Evolutionary conservation across 2,113 vertebrate species (phyloP), one percentile per base, ranked within the genome.

Genomic region (Excalfactoria chinensis): DNA sequence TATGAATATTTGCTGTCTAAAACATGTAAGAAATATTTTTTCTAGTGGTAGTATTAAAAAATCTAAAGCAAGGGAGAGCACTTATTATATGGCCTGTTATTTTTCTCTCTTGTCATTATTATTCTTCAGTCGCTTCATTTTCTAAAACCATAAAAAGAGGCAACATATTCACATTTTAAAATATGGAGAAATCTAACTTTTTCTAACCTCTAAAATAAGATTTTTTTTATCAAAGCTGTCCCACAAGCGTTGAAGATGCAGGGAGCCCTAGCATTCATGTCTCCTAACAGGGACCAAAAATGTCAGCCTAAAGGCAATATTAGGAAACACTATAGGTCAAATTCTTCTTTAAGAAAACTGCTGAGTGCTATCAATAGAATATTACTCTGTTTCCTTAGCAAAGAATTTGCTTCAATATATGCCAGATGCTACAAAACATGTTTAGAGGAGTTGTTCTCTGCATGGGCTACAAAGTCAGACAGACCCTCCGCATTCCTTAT

Each of bases 1-100:
- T 86, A 81, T 60, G 88, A 94, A 85, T 35, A 2, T 48, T 66
- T 96, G 62, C 34, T 73, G 68, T 72, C 35, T 14, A 76, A 90
- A 88, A 76, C 6, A 21, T 70, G 10, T 49, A 86, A 92, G 37
- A 83, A 90, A 84, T 89, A 12, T 7, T 88, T 89, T 87, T 86
- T 77, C 63, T n/a, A 88, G 48, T 53, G 13, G n/a, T 67, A 58
- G 11, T 34, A 70, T 84, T 92, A 80, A 70, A 93, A 93, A 88
- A 13, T 53, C 13, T 68, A 32, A 56, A 86, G 19, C 20, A 41
- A 63, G 58, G 67, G 84, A 77, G 68, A 56, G 4, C 11, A 82
- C 37, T 69, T 81, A 70, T 75, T 77, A 21, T 17, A 40, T 66
- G 22, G 6, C 2, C 35, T 44, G 23, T 28, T 85, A 78, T 49